A percentile compares a stretch with the other conserved stretches of the same genome.
phyloP scores from a whole-genome alignment of 2,113 vertebrate genomes.

The Raphicerus campestris region DNA sequence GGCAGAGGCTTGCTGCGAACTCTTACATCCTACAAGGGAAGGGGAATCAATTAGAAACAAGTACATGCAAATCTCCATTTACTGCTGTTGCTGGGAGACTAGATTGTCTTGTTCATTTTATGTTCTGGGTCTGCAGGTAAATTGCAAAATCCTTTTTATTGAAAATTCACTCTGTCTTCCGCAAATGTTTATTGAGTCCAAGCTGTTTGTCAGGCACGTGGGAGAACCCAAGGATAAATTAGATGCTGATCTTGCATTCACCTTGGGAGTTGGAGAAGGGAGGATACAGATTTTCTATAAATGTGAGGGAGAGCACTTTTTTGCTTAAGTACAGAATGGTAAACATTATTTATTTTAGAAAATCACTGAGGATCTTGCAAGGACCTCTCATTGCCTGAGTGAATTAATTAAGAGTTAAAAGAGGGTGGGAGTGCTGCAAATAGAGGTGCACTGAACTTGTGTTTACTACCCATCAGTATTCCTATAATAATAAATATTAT shows the following conservation, averaged over 20 bases:
- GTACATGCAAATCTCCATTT: neutral
- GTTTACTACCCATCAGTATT: neutral
- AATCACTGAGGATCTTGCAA: neutral
- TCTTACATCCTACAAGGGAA: neutral
- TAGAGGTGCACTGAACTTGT: neutral
- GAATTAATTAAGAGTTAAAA: neutral
- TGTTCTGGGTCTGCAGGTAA: slow-evolving; percentile 21
- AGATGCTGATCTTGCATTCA: neutral
- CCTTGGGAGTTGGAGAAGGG: neutral
- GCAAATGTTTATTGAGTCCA: slow-evolving; percentile 45
- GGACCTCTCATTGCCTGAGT: neutral
- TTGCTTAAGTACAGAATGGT: neutral
- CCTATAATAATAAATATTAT: neutral
- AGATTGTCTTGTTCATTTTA: slow-evolving; percentile 25
- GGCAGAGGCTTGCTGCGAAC: neutral
- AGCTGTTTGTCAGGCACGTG: neutral
- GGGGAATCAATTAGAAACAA: slow-evolving; percentile 10
- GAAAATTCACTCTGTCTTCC: neutral
- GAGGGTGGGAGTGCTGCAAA: neutral
- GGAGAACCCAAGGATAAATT: neutral
- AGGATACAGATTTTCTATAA: neutral
- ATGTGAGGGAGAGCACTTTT: neutral
- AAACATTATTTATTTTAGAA: neutral
- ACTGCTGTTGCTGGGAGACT: neutral
- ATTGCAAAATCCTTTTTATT: slow-evolving; percentile 54